Base-by-base conservation (phyloP, 2,888 invertebrate genomes). In the Synergus japonicus region DNA sequence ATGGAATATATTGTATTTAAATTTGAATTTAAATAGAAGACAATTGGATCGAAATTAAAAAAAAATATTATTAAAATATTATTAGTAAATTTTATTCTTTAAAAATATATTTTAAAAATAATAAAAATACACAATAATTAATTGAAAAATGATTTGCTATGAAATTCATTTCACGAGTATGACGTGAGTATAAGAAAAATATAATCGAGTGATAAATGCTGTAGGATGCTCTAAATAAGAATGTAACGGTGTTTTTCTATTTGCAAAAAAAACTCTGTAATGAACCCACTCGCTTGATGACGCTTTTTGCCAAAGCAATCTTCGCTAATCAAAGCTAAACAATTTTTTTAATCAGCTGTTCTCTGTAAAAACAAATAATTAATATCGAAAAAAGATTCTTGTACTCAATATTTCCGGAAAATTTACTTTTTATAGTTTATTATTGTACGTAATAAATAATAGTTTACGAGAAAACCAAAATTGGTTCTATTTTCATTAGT, bases 151-250 rank as follows among this genome's bases (percentile, higher is more conserved):
- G 9, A 67, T 46, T 46, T 22, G 22, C 13, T 2, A 49, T 13
- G 49, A 37, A 69, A 49, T 49, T 49, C 13, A 29, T 46, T 46
- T 49, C 12, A 29, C 49, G 49, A 69, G 46, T 15, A 46, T 69
- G 22, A 49, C 29, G 44, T 46, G 29, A 29, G 46, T 9, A 49
- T 13, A 46, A 9, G 29, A 69, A 46, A 69, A 69, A 69, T 46
- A 29, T 49, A 69, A 49, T 69, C 8, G 46, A n/a, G 44, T 69
- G 46, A 69, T 46, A 29, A 69, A 29, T 22, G 46, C 12, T 69
- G 4, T 13, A 49, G 15, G 46, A 46, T 69, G 69, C 22, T 69
- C 49, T 69, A 49, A 69, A 69, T 69, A 69, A 69, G 49, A 69
- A 69, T 69, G 46, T 49, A 49, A 49, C 46, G 1, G 22, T 46